These are phyloP conservation scores for Noturus placidus DNA, from an alignment of 2,113 vertebrate genomes.

Conservation along the genomic window DNA sequence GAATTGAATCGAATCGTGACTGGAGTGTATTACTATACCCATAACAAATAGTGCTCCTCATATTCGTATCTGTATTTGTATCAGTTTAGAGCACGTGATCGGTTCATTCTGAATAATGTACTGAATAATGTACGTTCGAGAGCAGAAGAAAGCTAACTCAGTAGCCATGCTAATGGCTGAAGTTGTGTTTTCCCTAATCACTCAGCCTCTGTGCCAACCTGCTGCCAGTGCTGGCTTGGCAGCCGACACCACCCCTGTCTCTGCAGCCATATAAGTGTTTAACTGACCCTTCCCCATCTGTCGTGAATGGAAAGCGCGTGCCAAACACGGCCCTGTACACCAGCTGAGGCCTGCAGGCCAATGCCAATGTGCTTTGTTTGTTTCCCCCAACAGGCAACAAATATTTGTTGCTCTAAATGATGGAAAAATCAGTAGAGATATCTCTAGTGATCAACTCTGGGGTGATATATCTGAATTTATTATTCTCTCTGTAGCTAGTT, in stretches of 20 bases:
- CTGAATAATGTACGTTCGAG: not conserved
- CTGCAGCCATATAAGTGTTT: constrained; percentile 40
- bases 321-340: constrained; percentile 63
- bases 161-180: not conserved
- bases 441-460: not conserved
- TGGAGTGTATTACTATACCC: not conserved
- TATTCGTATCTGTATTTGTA: not conserved
- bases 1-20: not conserved
- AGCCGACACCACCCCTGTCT: constrained; percentile 17
- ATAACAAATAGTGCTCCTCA: not conserved
- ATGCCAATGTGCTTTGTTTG: constrained; percentile 56
- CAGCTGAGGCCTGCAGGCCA: constrained; percentile 64
- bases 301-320: constrained; percentile 60
- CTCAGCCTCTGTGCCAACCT: constrained; percentile 25
- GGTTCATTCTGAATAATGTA: no score
- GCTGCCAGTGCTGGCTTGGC: constrained; percentile 26
- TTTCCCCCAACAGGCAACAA: constrained; percentile 50
- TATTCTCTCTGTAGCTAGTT: not conserved
- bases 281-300: constrained; percentile 67
- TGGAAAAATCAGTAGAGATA: not conserved
- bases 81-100: not conserved
- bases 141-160: not conserved
- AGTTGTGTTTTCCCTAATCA: constrained; percentile 13
- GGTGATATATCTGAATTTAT: not conserved
- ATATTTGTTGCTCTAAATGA: constrained; percentile 36